These are phyloP conservation scores for Agrypnia vestita DNA, from an alignment of 1,140 invertebrate genomes.

Conservation along the genomic window DNA sequence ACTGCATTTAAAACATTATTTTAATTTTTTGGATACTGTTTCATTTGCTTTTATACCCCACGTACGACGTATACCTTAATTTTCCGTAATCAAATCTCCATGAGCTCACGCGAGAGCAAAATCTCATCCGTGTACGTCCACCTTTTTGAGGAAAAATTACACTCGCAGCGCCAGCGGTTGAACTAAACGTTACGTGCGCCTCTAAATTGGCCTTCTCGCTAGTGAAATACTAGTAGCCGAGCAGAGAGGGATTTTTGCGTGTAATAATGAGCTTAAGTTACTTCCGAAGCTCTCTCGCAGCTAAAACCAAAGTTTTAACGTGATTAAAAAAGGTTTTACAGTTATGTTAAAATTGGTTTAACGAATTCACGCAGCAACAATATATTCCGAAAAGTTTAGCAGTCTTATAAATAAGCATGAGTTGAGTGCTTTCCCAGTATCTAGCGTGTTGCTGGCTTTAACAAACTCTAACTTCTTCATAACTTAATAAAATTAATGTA, in stretches of 20 bases:
- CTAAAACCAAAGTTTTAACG: conserved; percentile 39
- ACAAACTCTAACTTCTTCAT: conserved; percentile 14
- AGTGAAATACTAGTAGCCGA: no score
- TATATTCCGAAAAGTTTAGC: conserved; percentile 27
- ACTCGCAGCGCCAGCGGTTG: background rate
- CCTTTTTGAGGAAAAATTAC: no score
- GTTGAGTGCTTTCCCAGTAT: conserved; percentile 39
- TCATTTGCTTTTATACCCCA: no score
- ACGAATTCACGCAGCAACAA: conserved; percentile 33
- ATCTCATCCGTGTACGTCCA: no score
- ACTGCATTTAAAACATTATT: no score
- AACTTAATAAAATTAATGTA: no score
- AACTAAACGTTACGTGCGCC: background rate
- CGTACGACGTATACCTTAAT: no score
- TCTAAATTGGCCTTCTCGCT: background rate
- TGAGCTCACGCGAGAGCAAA: no score
- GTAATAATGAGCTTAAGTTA: no score
- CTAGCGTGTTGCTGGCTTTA: conserved; percentile 34
- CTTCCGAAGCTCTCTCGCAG: background rate
- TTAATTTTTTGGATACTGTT: no score
- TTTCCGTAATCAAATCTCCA: no score
- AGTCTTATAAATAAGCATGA: conserved; percentile 43
- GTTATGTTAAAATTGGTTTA: conserved; percentile 35
- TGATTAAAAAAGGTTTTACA: conserved; percentile 41
- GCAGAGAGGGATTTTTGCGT: no score